Evolutionary conservation across 2,113 vertebrate species (phyloP).

Genomic region (Ia io): DNA sequence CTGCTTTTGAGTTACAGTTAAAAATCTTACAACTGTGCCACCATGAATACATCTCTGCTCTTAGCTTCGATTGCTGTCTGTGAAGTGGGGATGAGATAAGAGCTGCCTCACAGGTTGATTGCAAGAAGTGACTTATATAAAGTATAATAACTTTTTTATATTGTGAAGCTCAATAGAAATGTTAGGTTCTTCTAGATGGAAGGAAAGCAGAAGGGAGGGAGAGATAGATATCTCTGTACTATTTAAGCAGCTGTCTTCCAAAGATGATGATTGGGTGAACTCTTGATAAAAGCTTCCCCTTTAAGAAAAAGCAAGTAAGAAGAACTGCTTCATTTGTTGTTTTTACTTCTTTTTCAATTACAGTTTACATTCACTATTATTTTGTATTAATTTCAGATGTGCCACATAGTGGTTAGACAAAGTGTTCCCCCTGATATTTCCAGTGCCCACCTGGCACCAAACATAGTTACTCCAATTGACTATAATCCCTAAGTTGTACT

Average conservation of each 20-base stretch:
- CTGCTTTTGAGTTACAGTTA: background rate
- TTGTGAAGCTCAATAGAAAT: background rate
- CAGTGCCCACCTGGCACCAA: background rate
- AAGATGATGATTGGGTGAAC: background rate
- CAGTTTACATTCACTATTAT: background rate
- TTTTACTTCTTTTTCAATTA: background rate
- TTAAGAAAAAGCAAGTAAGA: conserved; percentile 5
- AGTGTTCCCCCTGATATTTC: background rate
- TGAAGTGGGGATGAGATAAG: background rate
- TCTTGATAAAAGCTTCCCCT: background rate
- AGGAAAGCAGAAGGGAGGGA: background rate
- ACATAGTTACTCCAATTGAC: background rate
- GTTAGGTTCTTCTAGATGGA: background rate
- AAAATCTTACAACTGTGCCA: background rate
- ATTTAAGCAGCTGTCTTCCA: background rate
- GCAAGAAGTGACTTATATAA: background rate
- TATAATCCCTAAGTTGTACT: background rate
- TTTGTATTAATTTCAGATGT: background rate
- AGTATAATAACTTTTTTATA: background rate
- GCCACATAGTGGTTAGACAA: background rate
- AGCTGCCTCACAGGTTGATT: background rate
- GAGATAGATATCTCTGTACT: background rate
- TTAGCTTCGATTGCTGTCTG: background rate
- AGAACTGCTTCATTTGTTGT: background rate
- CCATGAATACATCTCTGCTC: background rate